These are phyloP conservation scores for Brachyptera risi DNA, from an alignment of 2,888 invertebrate species.

Conservation along the genomic window DNA sequence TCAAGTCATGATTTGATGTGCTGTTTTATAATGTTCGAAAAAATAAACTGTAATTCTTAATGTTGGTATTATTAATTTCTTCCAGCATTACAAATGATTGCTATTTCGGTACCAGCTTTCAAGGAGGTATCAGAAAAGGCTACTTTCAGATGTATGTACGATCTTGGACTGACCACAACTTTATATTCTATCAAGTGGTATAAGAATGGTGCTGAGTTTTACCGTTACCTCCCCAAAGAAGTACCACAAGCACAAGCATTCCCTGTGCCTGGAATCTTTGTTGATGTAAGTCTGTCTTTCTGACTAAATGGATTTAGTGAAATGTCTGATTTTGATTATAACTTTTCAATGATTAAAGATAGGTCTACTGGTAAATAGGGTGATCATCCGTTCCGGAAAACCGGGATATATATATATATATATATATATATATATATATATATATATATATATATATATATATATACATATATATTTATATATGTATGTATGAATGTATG, in stretches of 20 bases:
- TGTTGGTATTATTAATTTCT: background rate
- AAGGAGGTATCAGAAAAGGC: conserved; percentile 6
- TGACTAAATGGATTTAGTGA: background rate
- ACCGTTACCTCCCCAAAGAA: conserved; percentile 2
- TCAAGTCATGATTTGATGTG: too few relatives aligned
- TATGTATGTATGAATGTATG: too few relatives aligned
- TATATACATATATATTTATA: too few relatives aligned
- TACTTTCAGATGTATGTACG: conserved; percentile 6
- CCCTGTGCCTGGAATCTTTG: background rate
- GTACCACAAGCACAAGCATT: background rate
- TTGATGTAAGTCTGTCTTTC: background rate
- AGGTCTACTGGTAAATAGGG: too few relatives aligned
- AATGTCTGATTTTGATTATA: background rate
- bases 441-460: too few relatives aligned
- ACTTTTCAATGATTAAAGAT: background rate
- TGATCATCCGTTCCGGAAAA: too few relatives aligned
- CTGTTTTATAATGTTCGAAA: too few relatives aligned
- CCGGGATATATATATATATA: too few relatives aligned
- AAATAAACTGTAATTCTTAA: too few relatives aligned
- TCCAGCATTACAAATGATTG: background rate
- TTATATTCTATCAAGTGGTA: conserved; percentile 16
- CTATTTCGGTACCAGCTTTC: background rate
- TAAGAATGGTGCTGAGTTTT: background rate
- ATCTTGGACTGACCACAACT: background rate
- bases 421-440: too few relatives aligned